These are phyloP conservation scores for Macrobrachium nipponense DNA, from an alignment of 1,140 invertebrate species.

Conservation along the genomic window DNA sequence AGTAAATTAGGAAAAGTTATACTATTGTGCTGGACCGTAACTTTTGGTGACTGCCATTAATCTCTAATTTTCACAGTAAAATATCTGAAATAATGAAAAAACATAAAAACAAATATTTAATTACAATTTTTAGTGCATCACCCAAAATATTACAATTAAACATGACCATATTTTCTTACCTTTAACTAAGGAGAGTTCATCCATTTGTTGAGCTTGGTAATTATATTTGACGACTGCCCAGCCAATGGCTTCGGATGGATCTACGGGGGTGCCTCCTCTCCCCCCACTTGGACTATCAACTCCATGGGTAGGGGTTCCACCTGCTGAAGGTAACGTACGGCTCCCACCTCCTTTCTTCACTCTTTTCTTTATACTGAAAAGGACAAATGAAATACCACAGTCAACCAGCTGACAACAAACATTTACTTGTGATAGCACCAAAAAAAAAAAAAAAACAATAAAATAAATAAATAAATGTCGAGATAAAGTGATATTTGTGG, in stretches of 20 bases:
- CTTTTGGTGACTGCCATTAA: too few species aligned
- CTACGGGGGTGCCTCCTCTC: slow-evolving; percentile 73
- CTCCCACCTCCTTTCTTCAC: slow-evolving; percentile 78
- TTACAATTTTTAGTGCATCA: background rate
- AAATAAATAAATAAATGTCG: too few species aligned
- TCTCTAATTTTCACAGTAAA: too few species aligned
- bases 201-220: slow-evolving; percentile 96
- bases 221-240: slow-evolving; percentile 97
- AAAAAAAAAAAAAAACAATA: background rate
- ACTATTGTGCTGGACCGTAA: too few species aligned
- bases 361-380: slow-evolving; percentile 88
- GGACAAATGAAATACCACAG: background rate
- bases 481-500: too few species aligned
- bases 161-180: slow-evolving; percentile 34
- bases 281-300: slow-evolving; percentile 58
- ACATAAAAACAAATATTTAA: background rate
- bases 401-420: background rate
- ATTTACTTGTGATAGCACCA: background rate
- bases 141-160: background rate
- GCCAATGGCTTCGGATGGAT: slow-evolving; percentile 88
- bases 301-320: slow-evolving; percentile 66
- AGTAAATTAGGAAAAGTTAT: too few species aligned
- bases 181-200: slow-evolving; percentile 91
- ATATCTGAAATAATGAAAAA: background rate
- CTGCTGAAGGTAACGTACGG: slow-evolving; percentile 80